Conservation (phyloP, 1,140 invertebrate species). For the Xylocopa sonorina region DNA sequence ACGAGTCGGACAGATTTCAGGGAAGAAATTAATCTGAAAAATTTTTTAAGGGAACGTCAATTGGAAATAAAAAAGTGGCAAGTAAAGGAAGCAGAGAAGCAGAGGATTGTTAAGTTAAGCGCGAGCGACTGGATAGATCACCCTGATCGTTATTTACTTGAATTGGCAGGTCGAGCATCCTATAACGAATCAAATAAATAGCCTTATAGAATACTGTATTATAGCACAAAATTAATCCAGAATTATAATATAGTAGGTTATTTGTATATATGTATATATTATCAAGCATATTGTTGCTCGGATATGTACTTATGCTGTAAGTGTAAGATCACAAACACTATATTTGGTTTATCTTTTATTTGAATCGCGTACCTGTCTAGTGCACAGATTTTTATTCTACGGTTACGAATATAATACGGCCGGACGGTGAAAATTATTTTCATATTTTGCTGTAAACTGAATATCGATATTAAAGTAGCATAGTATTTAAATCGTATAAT, state of each 20-base stretch:
- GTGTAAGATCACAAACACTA: constrained; percentile 8
- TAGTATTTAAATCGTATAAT: constrained; percentile 1
- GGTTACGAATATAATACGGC: neutral
- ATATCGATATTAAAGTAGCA: neutral
- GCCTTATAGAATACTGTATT: neutral
- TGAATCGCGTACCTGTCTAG: constrained; percentile 6
- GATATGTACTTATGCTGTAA: constrained; percentile 56
- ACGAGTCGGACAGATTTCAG: neutral
- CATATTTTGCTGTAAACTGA: neutral
- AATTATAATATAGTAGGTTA: constrained; percentile 39
- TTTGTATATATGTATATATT: constrained; percentile 69
- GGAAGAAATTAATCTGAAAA: neutral
- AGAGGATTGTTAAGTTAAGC: constrained; percentile 90
- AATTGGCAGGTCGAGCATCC: constrained; percentile 90
- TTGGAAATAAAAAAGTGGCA: constrained; percentile 95
- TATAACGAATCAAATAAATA: constrained; percentile 81
- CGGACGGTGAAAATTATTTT: neutral
- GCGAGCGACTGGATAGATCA: constrained; percentile 95
- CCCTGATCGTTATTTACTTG: constrained; percentile 93
- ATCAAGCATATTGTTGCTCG: constrained; percentile 30
- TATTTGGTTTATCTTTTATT: neutral
- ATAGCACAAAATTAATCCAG: constrained; percentile 42
- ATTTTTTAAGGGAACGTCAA: constrained; percentile 87
- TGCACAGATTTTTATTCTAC: constrained; percentile 3
- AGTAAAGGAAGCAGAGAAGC: constrained; percentile 91